phyloP scores from a whole-genome alignment of 2,797 vertebrate genomes.

The Malacoraja senta region DNA sequence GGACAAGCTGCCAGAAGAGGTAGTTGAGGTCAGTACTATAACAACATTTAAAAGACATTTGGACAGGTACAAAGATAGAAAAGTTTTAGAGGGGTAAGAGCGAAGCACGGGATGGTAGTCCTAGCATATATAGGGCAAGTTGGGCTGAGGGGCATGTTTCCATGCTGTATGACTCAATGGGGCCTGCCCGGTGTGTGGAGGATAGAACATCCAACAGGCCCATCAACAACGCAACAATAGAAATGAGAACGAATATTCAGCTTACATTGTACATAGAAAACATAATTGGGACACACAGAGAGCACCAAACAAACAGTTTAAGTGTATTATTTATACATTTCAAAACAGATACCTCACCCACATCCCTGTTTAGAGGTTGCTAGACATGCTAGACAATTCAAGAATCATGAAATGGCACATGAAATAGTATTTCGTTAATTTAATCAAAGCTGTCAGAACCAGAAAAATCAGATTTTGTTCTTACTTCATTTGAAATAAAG shows the following conservation, averaged over 20 bases:
- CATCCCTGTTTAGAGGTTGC: not conserved
- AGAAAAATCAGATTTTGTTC: not conserved
- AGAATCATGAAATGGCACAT: not conserved
- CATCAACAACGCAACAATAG: not conserved
- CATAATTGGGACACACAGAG: not conserved
- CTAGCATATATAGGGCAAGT: too few relatives aligned
- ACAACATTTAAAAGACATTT: too few relatives aligned
- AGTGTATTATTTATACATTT: not conserved
- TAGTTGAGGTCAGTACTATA: too few relatives aligned
- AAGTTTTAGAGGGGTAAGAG: too few relatives aligned
- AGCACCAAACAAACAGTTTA: not conserved
- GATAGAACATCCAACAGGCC: not conserved
- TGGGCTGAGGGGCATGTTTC: too few relatives aligned
- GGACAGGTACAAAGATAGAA: too few relatives aligned
- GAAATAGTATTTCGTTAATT: not conserved
- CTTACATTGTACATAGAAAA: not conserved
- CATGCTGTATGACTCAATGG: not conserved
- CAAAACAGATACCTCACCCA: not conserved
- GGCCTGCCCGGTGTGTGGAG: not conserved
- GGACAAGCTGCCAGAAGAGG: too few relatives aligned
- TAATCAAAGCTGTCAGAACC: not conserved
- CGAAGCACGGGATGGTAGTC: too few relatives aligned
- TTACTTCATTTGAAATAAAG: not conserved
- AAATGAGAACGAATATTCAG: not conserved
- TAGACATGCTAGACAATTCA: not conserved